Base-by-base conservation (phyloP, 2,113 vertebrate species). In the Entosphenus tridentatus region DNA sequence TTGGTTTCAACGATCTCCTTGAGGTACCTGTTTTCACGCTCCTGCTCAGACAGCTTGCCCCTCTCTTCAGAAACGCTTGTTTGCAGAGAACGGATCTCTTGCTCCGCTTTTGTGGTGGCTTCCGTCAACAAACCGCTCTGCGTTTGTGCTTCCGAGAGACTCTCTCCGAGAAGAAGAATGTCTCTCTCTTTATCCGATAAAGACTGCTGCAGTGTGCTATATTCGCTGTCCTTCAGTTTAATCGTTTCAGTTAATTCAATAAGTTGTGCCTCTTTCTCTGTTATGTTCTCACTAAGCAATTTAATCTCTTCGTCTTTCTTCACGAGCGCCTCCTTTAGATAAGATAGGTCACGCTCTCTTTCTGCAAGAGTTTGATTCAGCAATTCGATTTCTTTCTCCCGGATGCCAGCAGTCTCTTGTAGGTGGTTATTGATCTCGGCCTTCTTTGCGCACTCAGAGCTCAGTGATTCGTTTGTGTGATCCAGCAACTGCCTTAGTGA, bases 231-330 rank as follows among this genome's bases (percentile, higher is more conserved):
- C 39, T 39, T 39, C 39, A 39, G 5, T 39, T 39, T 39, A 39
- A 39, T 39, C 3, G 1, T 39, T 39, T 39, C 39, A 39, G 39
- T 39, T 2, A 39, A 39, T 39, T 39, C 39, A 39, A 39, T 39
- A 39, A 5, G 39, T 39, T 39, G 39, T 39, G 39, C 39, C 39
- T 39, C 39, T 39, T 39, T 39, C 39, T 39, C 39, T 39, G 39
- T 39, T 39, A 39, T 39, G 39, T 39, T 39, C 57, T 55, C 13
- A 17, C 8, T 18, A 9, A 18, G 59, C 67, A 39, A 57, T 57
- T 11, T 16, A 57, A 83, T 77, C 70, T 83, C 81, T 57, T 82
- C 79, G 39, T 78, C 80, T 67, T 82, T 79, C 77, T 83, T 82
- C 70, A 77, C 73, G 67, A 85, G 75, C 74, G 84, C 81, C 57